Percentiles rank a stretch among this genome's conserved stretches.
Evolutionary conservation across 1,140 invertebrate species (phyloP).

Genomic region (Chrysoperla carnea): DNA sequence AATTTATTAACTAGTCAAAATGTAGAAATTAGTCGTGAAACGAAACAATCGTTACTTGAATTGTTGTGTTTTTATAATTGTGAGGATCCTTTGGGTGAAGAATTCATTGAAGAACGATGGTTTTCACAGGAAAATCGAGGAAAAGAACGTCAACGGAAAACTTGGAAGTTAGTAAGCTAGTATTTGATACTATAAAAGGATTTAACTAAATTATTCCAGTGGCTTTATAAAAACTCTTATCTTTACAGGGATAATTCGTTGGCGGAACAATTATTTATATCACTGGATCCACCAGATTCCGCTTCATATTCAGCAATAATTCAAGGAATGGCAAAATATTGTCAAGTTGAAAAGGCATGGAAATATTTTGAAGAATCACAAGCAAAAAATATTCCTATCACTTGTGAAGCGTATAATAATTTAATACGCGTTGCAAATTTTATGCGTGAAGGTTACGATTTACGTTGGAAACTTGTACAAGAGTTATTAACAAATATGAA

Average conservation of each 20-base stretch:
- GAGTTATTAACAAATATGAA: constrained; percentile 41
- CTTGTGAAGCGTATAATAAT: constrained; percentile 47
- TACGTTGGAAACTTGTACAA: constrained; percentile 39
- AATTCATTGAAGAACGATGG: constrained; percentile 65
- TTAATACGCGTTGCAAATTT: constrained; percentile 39
- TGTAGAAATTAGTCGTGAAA: constrained; percentile 33
- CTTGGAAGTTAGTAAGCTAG: constrained; percentile 47
- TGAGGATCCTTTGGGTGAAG: constrained; percentile 37
- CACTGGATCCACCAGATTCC: constrained; percentile 36
- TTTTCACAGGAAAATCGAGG: constrained; percentile 30
- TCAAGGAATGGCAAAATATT: constrained; percentile 52
- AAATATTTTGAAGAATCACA: constrained; percentile 45
- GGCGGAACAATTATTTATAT: constrained; percentile 46
- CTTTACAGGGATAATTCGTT: constrained; percentile 37
- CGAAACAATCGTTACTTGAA: constrained; percentile 58
- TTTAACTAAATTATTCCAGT: too few relatives aligned
- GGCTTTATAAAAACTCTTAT: too few relatives aligned
- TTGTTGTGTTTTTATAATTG: constrained; percentile 68
- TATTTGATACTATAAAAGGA: too few relatives aligned
- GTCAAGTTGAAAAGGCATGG: constrained; percentile 40
- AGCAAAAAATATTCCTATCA: constrained; percentile 40
- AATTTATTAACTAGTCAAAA: constrained; percentile 44
- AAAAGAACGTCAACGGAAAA: constrained; percentile 36
- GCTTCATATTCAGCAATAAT: constrained; percentile 50
- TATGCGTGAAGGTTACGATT: constrained; percentile 39